Evolutionary conservation across 2,888 invertebrate genomes (phyloP), one percentile per base, ranked within the genome.

Genomic region (Trachelus troglodyta): DNA sequence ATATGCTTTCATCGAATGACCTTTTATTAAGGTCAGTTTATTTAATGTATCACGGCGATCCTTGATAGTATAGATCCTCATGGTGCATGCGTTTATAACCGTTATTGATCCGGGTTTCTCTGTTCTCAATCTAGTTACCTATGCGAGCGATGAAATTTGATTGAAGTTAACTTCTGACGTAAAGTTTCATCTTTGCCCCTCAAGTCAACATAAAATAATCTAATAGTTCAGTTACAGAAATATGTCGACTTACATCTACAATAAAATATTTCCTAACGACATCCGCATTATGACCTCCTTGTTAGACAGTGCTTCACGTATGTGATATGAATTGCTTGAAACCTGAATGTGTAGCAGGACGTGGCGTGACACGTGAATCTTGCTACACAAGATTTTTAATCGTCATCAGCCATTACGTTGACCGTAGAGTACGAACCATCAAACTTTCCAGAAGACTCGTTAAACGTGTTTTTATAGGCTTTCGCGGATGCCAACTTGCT

Each of bases 81-180:
- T 84, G 87, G 84, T 85, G 81, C 80, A 83, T 87, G 85, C 79
- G 83, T 84, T 87, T 83, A 85, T 85, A 83, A 84, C 85, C 82
- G 85, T 85, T 83, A 85, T 84, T 83, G 83, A 81, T 80, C 82
- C 80, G 74, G 75, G 76, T 82, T 80, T 79, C 74, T 77, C 69
- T 81, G 77, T 75, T 79, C 75, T 37, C 75, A 76, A 69, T 69
- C 23, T 74, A 23, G 69, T 68, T 34, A 30, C 35, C 30, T 30
- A 37, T 74, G 37, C 23, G 15, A 56, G 56, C 56, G 56, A 56
- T 56, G 6, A 9, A 56, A 56, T 23, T 23, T 9, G 23, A 56
- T 56, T 9, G 9, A 56, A 56, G 56, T 56, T 2, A 23, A 56
- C 56, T 56, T 23, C 2, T 23, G 9, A 23, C 0, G 23, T 56